Evolutionary conservation across 35 echinoderm and acorn worm species (phyloP).

Genomic region (Patiria miniata): DNA sequence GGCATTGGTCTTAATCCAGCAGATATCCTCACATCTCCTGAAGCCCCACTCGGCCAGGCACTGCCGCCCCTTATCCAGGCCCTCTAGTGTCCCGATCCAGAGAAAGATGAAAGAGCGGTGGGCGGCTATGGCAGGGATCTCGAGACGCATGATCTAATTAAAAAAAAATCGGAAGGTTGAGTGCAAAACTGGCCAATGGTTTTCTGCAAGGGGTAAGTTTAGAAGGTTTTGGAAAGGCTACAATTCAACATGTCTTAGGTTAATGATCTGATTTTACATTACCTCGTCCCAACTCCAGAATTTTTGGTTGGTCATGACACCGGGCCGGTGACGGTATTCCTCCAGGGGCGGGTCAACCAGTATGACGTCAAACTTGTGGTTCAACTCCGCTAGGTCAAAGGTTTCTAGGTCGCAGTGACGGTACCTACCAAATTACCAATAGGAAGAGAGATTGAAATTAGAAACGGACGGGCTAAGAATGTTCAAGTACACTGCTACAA

Average conservation of each 20-base stretch:
- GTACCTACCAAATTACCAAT: slow-evolving; percentile 64
- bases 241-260: too few species aligned
- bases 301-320: slow-evolving; percentile 80
- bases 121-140: slow-evolving; percentile 80
- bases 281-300: slow-evolving; percentile 99
- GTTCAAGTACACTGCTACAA: too few species aligned
- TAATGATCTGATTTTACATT: too few species aligned
- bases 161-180: too few species aligned
- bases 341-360: slow-evolving; percentile 81
- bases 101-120: slow-evolving; percentile 94
- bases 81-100: slow-evolving; percentile 90
- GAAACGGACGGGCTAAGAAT: too few species aligned
- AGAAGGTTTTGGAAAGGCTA: background rate
- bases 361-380: slow-evolving; percentile 91
- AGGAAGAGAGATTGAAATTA: too few species aligned
- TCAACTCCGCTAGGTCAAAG: slow-evolving; percentile 83
- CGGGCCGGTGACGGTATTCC: slow-evolving; percentile 87
- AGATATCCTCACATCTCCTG: slow-evolving; percentile 94
- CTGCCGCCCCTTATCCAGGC: slow-evolving; percentile 84
- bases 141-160: slow-evolving; percentile 79
- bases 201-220: background rate
- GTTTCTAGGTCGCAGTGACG: slow-evolving; percentile 87
- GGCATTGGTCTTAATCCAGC: slow-evolving; percentile 97
- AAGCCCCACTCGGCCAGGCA: slow-evolving; percentile 92
- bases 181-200: background rate